Evolutionary conservation across 2,888 invertebrate genomes (phyloP).

Genomic region (Dryobota labecula): DNA sequence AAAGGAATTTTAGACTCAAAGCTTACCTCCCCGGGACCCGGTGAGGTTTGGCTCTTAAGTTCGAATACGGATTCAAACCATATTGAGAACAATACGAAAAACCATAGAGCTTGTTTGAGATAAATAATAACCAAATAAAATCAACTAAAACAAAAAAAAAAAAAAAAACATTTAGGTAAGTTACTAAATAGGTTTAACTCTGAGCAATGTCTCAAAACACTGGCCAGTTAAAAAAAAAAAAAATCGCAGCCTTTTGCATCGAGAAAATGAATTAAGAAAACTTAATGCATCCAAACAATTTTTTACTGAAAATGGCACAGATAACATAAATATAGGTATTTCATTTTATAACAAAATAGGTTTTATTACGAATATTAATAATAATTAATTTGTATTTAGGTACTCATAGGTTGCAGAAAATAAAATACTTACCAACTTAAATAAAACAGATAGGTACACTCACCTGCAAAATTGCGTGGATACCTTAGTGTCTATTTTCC

Average conservation of each 20-base stretch:
- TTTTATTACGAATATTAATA: background rate
- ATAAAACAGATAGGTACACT: background rate
- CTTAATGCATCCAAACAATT: conserved; percentile 4
- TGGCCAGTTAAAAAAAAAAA: too few species aligned
- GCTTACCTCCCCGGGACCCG: too few species aligned
- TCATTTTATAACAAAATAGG: background rate
- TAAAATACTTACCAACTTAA: background rate
- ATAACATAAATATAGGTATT: background rate
- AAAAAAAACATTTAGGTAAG: too few species aligned
- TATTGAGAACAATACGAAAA: background rate
- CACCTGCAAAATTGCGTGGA: too few species aligned
- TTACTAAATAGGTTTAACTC: conserved; percentile 5
- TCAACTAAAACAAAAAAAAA: conserved; percentile 6
- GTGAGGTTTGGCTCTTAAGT: background rate
- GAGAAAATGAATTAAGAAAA: too few species aligned
- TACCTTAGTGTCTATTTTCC: too few species aligned
- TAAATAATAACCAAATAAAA: conserved; percentile 1
- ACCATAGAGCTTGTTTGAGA: background rate
- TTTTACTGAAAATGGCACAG: conserved; percentile 1
- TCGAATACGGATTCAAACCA: background rate
- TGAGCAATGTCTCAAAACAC: too few species aligned
- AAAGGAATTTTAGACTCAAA: too few species aligned
- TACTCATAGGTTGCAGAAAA: background rate
- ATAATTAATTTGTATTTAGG: background rate
- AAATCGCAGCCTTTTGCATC: too few species aligned